Base-by-base conservation (phyloP, 2,797 vertebrate species). In the Anguilla megastoma region DNA sequence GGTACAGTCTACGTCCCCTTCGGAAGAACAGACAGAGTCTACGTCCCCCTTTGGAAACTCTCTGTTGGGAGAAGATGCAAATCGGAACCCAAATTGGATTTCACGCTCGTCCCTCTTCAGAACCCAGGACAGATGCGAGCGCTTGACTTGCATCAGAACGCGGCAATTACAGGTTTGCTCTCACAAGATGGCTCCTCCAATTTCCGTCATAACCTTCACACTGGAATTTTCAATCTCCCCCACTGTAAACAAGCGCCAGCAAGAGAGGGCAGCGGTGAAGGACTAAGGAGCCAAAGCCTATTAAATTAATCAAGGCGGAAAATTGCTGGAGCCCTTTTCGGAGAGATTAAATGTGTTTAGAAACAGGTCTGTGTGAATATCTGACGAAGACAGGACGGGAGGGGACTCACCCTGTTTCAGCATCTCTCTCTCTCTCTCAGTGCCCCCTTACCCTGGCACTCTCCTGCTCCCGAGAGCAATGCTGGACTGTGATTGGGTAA, bases 1-100 rank as follows among this genome's bases (percentile, higher is more conserved):
- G 41, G 41, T 45, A 45, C 41, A 45, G 41, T 45, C 41, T 45
- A 5, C 41, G 41, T 45, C 41, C 41, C 41, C 41, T 45, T 45
- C 41, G 3, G 41, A 45, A 45, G 41, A 45, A 45, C 41, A 45
- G 41, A 45, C 41, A 45, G 41, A 45, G 41, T 45, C 41, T 45
- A 45, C 41, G 41, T 45, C 41, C 71, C 9, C 2, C 71, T 16
- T 76, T 0, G 12, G 71, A 69, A 21, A 63, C 27, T 71, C 71
- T 33, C 30, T 30, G 8, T 12, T 33, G 10, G 14, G 14, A 36
- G 30, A 30, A 87, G 87, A 91, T 90, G 80, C 6, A 21, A 87
- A 90, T 92, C 86, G 63, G 45, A 87, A 52, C 86, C 45, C 69
- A 90, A 93, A 92, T 88, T 90, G 58, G 88, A 92, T 91, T 92